Evolutionary conservation across 2,113 vertebrate species (phyloP).

Genomic region (Siniperca chuatsi): DNA sequence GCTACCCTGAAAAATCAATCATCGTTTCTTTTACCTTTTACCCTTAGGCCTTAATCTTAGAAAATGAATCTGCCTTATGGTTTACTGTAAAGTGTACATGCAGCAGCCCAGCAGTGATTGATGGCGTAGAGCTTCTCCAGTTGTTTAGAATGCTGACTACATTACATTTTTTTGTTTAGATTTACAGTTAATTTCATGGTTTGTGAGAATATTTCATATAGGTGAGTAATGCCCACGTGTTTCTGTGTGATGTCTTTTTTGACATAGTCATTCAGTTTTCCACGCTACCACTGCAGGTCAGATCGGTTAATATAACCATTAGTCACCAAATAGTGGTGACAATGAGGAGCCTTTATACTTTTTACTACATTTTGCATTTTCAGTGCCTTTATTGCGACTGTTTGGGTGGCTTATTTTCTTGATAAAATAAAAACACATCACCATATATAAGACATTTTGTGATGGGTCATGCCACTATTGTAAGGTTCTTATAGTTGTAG

Average conservation of each 20-base stretch:
- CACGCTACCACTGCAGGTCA: background rate
- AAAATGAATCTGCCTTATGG: constrained; percentile 26
- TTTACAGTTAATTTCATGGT: constrained; percentile 44
- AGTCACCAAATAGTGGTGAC: background rate
- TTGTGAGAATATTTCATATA: constrained; percentile 21
- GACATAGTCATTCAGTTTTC: background rate
- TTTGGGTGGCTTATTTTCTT: background rate
- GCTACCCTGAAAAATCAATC: constrained; percentile 22
- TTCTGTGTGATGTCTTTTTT: background rate
- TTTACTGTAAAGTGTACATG: background rate
- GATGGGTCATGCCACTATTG: background rate
- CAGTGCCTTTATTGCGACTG: background rate
- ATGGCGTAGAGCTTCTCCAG: background rate
- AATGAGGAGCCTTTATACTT: background rate
- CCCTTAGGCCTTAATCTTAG: constrained; percentile 1
- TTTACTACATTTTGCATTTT: background rate
- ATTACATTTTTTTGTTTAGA: background rate
- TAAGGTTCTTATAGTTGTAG: background rate
- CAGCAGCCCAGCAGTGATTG: constrained; percentile 10
- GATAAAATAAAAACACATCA: background rate
- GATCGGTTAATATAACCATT: background rate
- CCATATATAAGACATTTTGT: background rate
- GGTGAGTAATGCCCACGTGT: background rate
- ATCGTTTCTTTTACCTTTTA: constrained; percentile 23
- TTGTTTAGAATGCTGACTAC: constrained; percentile 5